Evolutionary conservation across 2,797 vertebrate species (phyloP).

Genomic region (Enteromius trimaculatus): DNA sequence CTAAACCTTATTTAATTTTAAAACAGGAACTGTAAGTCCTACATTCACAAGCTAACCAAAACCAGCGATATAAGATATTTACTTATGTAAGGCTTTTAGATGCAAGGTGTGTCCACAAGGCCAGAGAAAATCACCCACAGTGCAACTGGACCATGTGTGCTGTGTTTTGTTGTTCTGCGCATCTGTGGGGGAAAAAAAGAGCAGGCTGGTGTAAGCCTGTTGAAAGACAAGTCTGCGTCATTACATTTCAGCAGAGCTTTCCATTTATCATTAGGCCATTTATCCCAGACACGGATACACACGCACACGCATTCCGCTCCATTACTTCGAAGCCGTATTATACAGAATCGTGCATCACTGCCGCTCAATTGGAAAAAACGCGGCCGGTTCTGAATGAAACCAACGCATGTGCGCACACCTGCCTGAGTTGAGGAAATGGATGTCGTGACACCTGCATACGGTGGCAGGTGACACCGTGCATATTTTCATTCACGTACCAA

Average conservation of each 20-base stretch:
- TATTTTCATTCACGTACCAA: conserved; percentile 41
- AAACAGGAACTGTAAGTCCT: not conserved
- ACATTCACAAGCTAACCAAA: not conserved
- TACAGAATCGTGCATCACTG: conserved; percentile 37
- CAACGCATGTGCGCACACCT: not conserved
- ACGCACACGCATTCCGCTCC: conserved; percentile 25
- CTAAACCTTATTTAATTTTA: conserved; percentile 19
- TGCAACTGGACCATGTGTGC: not conserved
- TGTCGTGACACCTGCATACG: conserved; percentile 9
- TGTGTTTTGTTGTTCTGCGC: not conserved
- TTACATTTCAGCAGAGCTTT: conserved; percentile 35
- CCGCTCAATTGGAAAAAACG: conserved; percentile 17
- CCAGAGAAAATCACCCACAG: conserved; percentile 9
- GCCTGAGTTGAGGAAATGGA: not conserved
- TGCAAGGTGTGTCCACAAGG: not conserved
- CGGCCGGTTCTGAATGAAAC: not conserved
- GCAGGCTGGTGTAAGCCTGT: not conserved
- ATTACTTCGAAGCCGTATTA: conserved; percentile 38
- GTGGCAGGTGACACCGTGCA: conserved; percentile 22
- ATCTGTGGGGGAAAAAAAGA: not conserved
- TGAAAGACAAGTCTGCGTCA: conserved; percentile 13
- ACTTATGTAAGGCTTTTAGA: conserved; percentile 6
- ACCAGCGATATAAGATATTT: not conserved
- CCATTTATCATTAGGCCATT: conserved; percentile 52
- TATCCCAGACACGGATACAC: conserved; percentile 36